Conservation (phyloP, 2,113 vertebrate genomes). For the Ovibos moschatus region DNA sequence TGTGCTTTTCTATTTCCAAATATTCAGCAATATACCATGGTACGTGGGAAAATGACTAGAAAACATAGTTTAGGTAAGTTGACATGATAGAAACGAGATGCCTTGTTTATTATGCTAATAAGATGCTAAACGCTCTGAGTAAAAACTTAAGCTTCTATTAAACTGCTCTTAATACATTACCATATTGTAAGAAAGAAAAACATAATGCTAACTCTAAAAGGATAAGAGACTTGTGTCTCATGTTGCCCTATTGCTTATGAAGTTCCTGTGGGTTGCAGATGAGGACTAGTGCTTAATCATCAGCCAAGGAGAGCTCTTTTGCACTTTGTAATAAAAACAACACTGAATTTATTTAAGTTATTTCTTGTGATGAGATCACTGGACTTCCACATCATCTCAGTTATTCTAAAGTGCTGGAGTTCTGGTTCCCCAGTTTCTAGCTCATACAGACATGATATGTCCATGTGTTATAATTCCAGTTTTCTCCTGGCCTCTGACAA, state of each 20-base stretch:
- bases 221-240: slow-evolving; percentile 16
- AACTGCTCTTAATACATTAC: slow-evolving; percentile 13
- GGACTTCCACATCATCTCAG: background rate
- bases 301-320: background rate
- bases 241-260: slow-evolving; percentile 33
- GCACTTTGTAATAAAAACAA: background rate
- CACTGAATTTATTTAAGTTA: background rate
- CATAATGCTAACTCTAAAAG: background rate
- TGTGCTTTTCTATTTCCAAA: background rate
- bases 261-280: background rate
- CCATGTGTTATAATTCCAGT: background rate
- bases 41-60: background rate
- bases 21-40: background rate
- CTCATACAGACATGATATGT: background rate
- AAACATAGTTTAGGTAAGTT: background rate
- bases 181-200: slow-evolving; percentile 41
- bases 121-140: background rate
- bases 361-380: slow-evolving; percentile 28
- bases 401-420: background rate
- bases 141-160: slow-evolving; percentile 28
- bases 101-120: slow-evolving; percentile 17
- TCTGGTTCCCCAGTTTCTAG: background rate
- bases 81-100: background rate
- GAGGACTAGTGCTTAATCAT: background rate
- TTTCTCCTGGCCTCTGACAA: background rate